Conservation (phyloP, 64 coral and sea anemone genomes). For the Orbicella faveolata region DNA sequence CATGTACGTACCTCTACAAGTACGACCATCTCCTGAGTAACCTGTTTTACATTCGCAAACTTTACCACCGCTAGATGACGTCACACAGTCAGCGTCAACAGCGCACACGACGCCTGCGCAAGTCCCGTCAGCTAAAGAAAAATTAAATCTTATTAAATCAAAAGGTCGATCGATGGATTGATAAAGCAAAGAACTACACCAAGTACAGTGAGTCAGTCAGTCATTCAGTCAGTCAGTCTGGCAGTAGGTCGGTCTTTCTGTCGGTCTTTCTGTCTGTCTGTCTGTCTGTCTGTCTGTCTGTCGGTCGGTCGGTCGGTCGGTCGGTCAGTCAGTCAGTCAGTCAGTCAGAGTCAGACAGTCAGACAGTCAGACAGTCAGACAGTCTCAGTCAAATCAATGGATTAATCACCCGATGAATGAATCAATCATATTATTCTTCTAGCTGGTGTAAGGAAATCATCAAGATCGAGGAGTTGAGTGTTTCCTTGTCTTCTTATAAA, state of each 20-base stretch:
- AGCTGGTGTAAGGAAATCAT: too few relatives aligned
- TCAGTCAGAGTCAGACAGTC: too few relatives aligned
- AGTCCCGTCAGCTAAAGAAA: conserved; percentile 70
- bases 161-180: background rate
- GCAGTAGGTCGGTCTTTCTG: background rate
- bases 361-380: too few relatives aligned
- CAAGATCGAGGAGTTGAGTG: too few relatives aligned
- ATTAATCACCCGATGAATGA: too few relatives aligned
- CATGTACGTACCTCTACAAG: conserved; percentile 57
- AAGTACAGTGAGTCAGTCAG: background rate
- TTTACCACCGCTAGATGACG: conserved; percentile 31
- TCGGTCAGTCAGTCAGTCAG: background rate
- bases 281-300: background rate
- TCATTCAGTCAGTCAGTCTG: background rate
- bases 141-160: background rate
- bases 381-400: too few relatives aligned
- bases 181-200: background rate
- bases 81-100: conserved; percentile 71
- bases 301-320: background rate
- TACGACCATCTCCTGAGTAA: conserved; percentile 64
- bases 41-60: conserved; percentile 75
- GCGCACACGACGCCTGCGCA: conserved; percentile 81
- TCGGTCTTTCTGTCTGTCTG: background rate
- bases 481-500: too few relatives aligned
- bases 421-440: too few relatives aligned